Percentiles rank a stretch among this genome's conserved stretches.
phyloP scores from a whole-genome alignment of 35 echinoderm and acorn worm genomes.

The Amphiura filiformis region DNA sequence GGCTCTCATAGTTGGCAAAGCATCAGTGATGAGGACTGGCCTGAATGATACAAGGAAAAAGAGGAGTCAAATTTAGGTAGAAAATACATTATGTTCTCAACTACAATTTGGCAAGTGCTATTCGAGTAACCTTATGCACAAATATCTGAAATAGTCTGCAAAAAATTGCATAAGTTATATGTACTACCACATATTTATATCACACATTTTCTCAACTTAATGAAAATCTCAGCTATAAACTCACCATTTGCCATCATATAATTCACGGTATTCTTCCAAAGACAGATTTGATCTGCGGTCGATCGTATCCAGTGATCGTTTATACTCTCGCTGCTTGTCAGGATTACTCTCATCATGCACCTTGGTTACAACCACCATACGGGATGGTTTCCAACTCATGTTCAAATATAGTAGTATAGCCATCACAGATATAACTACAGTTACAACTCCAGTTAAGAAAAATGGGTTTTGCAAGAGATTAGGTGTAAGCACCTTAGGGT shows the following conservation, averaged over 20 bases:
- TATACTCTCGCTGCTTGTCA: background rate
- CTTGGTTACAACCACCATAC: no score
- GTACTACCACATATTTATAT: background rate
- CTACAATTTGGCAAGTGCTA: background rate
- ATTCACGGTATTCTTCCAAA: slow-evolving; percentile 14
- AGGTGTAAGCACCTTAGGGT: no score
- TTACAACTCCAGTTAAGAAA: no score
- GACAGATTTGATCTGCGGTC: slow-evolving; percentile 26
- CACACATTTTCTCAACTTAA: background rate
- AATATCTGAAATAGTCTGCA: background rate
- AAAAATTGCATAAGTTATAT: background rate
- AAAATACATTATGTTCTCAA: background rate
- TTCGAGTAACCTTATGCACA: background rate
- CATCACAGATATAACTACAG: no score
- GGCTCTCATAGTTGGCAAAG: slow-evolving; percentile 42
- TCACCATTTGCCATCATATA: slow-evolving; percentile 43
- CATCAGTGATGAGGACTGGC: slow-evolving; percentile 68
- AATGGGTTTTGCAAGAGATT: no score
- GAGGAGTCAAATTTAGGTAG: background rate
- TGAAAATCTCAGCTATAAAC: slow-evolving; percentile 9
- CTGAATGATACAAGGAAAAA: slow-evolving; percentile 20
- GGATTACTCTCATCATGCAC: no score
- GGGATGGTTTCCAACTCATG: no score
- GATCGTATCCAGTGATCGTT: background rate
- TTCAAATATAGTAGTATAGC: no score